phyloP scores from a whole-genome alignment of 2,113 vertebrate genomes.

The Podocnemis expansa region DNA sequence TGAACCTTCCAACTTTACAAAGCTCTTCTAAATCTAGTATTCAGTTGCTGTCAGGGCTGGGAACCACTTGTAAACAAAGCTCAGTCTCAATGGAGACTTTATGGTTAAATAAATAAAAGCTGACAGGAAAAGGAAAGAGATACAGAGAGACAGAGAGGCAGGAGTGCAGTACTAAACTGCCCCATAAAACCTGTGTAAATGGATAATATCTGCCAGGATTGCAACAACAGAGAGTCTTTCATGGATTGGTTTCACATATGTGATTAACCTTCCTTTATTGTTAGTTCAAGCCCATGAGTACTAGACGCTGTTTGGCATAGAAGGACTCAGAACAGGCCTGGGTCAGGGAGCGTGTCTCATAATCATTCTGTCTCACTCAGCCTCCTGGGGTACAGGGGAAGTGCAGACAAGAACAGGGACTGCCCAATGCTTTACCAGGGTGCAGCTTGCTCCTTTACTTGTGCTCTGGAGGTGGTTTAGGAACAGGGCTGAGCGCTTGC shows the following conservation, averaged over 20 bases:
- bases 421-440: not conserved
- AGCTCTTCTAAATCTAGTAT: conserved; percentile 20
- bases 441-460: not conserved
- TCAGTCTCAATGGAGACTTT: conserved; percentile 13
- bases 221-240: conserved; percentile 26
- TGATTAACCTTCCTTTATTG: not conserved
- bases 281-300: not conserved
- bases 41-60: conserved; percentile 39
- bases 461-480: not conserved
- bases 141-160: not conserved
- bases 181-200: conserved; percentile 50
- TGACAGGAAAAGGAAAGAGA: conserved; percentile 36
- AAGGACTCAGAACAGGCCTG: not conserved
- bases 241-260: not conserved
- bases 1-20: not conserved
- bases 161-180: conserved; percentile 19
- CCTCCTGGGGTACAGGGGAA: not conserved
- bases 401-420: not conserved
- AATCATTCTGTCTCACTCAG: not conserved
- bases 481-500: not conserved
- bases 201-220: not conserved
- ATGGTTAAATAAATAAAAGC: conserved; percentile 45
- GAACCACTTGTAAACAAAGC: conserved; percentile 50
- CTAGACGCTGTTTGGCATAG: not conserved
- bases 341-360: not conserved